phyloP scores from a whole-genome alignment of 2,797 vertebrate genomes.

The Psittacula derbiana region DNA sequence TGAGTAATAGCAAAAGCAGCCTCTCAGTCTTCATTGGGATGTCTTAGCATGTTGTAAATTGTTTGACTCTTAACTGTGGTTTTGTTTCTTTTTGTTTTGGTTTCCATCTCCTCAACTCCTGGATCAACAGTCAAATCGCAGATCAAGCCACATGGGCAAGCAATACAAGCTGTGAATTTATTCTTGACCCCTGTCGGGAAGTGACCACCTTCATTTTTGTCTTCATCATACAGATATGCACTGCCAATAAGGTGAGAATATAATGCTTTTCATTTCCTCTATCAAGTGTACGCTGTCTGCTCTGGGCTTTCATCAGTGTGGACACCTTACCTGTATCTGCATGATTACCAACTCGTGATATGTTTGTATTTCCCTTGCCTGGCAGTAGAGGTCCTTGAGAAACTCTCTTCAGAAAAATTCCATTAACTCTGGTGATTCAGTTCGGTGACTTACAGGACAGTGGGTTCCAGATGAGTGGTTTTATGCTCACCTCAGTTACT shows the following conservation, averaged over 20 bases:
- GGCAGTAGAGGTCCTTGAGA: constrained; percentile 50
- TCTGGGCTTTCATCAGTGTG: neutral
- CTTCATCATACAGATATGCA: constrained; percentile 16
- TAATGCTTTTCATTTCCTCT: neutral
- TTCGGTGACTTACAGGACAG: neutral
- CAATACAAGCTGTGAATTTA: constrained; percentile 62
- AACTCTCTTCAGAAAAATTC: neutral
- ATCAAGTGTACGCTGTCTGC: neutral
- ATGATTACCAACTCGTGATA: neutral
- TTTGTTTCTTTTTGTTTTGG: constrained; percentile 58
- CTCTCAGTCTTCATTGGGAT: neutral
- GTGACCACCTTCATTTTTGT: constrained; percentile 1
- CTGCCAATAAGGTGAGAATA: constrained; percentile 71
- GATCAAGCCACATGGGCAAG: constrained; percentile 41
- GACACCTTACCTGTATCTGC: neutral
- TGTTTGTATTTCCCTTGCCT: constrained; percentile 34
- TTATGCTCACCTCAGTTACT: constrained; percentile 4
- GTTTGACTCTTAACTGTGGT: constrained; percentile 16
- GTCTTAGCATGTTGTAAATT: neutral
- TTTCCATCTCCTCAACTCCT: constrained; percentile 35
- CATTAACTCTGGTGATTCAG: constrained; percentile 17
- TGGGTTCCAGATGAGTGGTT: constrained; percentile 10
- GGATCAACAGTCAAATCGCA: constrained; percentile 46
- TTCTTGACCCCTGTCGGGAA: neutral
- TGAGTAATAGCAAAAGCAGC: constrained; percentile 1